Base-by-base conservation (phyloP, 2,113 vertebrate genomes). In the Elanus axillaris region DNA sequence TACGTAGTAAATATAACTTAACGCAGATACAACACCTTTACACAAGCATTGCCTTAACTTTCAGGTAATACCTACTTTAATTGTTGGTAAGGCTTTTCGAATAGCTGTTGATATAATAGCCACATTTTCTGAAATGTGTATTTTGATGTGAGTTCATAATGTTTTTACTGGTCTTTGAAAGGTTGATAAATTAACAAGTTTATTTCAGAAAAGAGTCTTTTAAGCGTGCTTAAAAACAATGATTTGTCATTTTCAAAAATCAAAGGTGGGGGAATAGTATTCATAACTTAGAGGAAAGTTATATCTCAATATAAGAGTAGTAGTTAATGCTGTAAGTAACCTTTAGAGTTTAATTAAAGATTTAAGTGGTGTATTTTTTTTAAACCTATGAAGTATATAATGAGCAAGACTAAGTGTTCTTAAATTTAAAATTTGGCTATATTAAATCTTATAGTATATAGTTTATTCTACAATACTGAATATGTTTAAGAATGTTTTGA, bases 121-220 rank as follows among this genome's bases (percentile, higher is more conserved):
- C 6, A 4, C 0, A 0, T 71, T 71, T 80, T 64, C 43, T 63
- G 34, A 43, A 53, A 43, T 31, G 4, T 27, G 7, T 55, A 4
- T 43, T 86, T 76, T 66, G 22, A 59, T 84, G 58, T 75, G 53
- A 42, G 50, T 38, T 68, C 10, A 14, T 45, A 40, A 47, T 34
- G 29, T 6, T 68, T 85, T 62, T 79, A 22, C 27, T 84, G 13
- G 29, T 52, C 26, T 59, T 16, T 42, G 12, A 36, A 87, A 59
- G 19, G 26, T 21, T 85, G 34, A 40, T 62, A 29, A 26, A 25
- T 31, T 62, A 69, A 38, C 17, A 75, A 45, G 9, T 58, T 17
- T 4, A 11, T 47, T 94, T 69, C 22, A 26, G 25, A 63, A 40
- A 88, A 48, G 16, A 40, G 47, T 12, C 13, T 76, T 89, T 55